These are phyloP conservation scores for Liopterus haemorrhoidalis DNA, from an alignment of 2,888 invertebrate genomes.

Conservation along the genomic window DNA sequence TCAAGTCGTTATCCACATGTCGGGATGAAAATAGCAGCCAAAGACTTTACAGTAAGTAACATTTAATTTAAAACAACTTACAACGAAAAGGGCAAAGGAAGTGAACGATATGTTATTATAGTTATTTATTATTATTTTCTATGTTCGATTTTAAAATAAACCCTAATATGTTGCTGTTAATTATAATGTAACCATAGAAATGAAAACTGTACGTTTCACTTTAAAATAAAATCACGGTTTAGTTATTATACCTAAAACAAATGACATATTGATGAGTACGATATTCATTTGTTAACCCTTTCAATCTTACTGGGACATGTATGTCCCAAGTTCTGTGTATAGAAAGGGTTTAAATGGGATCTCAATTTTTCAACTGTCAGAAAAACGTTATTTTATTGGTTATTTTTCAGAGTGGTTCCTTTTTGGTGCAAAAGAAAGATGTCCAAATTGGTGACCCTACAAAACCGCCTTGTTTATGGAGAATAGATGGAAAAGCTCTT, in stretches of 20 bases:
- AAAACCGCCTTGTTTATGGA: conserved; percentile 44
- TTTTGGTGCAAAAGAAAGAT: conserved; percentile 44
- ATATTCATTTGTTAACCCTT: background rate
- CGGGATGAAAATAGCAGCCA: conserved; percentile 19
- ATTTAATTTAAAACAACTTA: background rate
- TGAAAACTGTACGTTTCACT: background rate
- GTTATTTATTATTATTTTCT: too few species aligned
- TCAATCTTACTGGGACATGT: too few species aligned
- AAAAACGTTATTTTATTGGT: too few species aligned
- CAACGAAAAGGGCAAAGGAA: too few species aligned
- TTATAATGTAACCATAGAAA: background rate
- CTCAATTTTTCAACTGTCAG: too few species aligned
- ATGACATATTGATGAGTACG: too few species aligned
- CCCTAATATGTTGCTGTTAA: background rate
- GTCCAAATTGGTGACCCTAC: conserved; percentile 40
- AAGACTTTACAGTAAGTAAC: conserved; percentile 27
- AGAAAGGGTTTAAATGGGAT: too few species aligned
- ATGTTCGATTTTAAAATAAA: too few species aligned
- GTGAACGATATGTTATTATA: too few species aligned
- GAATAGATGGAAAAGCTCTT: conserved; percentile 46
- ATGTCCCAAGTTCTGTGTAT: too few species aligned
- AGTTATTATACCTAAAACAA: too few species aligned
- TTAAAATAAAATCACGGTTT: too few species aligned
- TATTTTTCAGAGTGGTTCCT: conserved; percentile 42
- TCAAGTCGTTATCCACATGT: conserved; percentile 9